These are phyloP conservation scores for Hydra vulgaris DNA, from an alignment of 30 jellyfish, hydroid and myxozoan genomes.

Conservation along the genomic window DNA sequence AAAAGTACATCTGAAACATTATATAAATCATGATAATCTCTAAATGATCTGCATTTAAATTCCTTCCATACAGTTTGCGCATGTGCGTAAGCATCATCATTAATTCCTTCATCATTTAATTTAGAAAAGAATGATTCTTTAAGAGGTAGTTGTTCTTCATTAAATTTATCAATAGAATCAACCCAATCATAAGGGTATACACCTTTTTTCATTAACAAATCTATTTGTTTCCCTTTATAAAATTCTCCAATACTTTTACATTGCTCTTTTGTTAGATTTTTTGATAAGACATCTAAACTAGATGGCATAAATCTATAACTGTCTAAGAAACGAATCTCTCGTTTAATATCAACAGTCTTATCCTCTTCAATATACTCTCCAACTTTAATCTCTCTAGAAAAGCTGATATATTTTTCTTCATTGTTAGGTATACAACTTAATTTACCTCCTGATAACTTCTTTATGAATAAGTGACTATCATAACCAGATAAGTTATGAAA, in stretches of 20 bases:
- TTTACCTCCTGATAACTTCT: not conserved
- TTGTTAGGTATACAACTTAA: conserved; percentile 3
- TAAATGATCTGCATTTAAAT: not conserved
- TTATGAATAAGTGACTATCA: conserved; percentile 41
- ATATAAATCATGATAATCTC: not conserved
- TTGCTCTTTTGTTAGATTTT: not conserved
- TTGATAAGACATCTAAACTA: not conserved
- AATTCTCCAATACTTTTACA: too few relatives aligned
- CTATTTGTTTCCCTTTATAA: not conserved
- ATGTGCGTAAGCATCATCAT: not conserved
- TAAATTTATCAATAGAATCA: not conserved
- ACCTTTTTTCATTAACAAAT: not conserved
- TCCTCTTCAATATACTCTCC: not conserved
- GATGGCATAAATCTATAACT: not conserved
- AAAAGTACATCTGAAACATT: not conserved
- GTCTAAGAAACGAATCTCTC: not conserved
- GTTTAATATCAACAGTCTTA: not conserved
- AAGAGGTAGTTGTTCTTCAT: not conserved
- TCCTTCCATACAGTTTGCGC: not conserved
- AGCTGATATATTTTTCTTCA: conserved; percentile 1
- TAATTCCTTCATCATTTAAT: not conserved
- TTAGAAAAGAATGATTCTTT: not conserved
- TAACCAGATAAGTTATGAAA: conserved; percentile 42
- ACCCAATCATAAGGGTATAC: not conserved
- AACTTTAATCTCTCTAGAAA: not conserved